phyloP scores from a whole-genome alignment of 2,797 vertebrate genomes.

The Cercopithecus neglectus region DNA sequence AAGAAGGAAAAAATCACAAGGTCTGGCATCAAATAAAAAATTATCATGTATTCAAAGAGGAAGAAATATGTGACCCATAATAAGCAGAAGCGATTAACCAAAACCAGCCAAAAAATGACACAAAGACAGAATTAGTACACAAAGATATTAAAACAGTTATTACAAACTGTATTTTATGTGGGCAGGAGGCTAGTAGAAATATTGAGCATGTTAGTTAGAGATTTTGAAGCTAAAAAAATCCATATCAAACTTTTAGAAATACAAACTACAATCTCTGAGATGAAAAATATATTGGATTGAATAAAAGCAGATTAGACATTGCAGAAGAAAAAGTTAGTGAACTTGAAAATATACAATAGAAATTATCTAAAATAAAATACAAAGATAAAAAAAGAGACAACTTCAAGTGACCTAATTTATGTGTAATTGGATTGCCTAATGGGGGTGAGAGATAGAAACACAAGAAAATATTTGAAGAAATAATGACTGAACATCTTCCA shows the following conservation, averaged over 20 bases:
- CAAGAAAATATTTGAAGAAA: constrained; percentile 12
- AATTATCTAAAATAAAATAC: not conserved
- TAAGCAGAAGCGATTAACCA: not conserved
- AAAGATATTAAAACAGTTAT: not conserved
- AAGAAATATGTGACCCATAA: not conserved
- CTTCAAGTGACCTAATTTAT: not conserved
- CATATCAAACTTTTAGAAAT: not conserved
- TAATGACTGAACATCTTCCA: not conserved
- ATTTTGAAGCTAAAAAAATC: not conserved
- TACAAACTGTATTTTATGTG: not conserved
- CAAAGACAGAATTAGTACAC: not conserved
- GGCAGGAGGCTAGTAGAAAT: not conserved
- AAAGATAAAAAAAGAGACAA: not conserved
- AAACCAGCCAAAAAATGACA: not conserved
- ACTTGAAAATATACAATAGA: not conserved
- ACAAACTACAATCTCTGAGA: not conserved
- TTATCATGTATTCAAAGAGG: not conserved
- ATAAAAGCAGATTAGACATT: not conserved
- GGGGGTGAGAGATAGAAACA: not conserved
- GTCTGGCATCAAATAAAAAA: not conserved
- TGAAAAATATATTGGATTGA: not conserved
- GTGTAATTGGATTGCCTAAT: not conserved
- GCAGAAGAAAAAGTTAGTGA: not conserved
- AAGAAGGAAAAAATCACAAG: not conserved
- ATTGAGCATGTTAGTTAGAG: not conserved